phyloP scores from a whole-genome alignment of 2,888 invertebrate genomes.

The Camponotus fellah region DNA sequence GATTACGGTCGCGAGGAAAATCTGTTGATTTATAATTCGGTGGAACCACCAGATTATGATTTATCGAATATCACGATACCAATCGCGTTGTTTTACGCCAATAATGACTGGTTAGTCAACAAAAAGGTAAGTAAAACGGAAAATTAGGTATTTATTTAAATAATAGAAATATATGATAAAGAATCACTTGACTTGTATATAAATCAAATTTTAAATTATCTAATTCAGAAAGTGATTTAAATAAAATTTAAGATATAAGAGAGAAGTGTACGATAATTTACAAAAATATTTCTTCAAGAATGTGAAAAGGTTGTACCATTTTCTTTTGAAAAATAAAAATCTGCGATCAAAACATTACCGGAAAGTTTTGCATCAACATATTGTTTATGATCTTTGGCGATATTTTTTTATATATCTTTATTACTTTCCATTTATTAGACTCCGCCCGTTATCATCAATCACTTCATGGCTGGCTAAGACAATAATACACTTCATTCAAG shows the following conservation, averaged over 20 bases:
- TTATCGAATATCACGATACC: slow-evolving; percentile 89
- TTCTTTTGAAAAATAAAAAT: no score
- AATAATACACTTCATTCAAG: slow-evolving; percentile 90
- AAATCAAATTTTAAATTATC: no score
- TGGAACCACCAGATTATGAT: slow-evolving; percentile 89
- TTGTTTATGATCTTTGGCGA: no score
- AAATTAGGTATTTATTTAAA: slow-evolving; percentile 84
- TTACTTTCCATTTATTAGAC: slow-evolving; percentile 59
- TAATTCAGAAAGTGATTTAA: background rate
- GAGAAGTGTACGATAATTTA: no score
- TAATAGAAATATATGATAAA: slow-evolving; percentile 72
- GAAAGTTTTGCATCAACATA: no score
- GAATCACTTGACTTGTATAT: no score
- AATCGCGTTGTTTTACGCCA: slow-evolving; percentile 88
- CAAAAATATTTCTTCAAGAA: no score
- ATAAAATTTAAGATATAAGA: no score
- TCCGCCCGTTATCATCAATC: slow-evolving; percentile 90
- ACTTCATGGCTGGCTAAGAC: slow-evolving; percentile 92
- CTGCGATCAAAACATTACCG: no score
- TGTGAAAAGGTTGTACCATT: no score
- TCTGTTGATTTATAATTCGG: slow-evolving; percentile 87
- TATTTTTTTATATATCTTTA: no score
- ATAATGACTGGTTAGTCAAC: slow-evolving; percentile 90
- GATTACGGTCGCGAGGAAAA: slow-evolving; percentile 91
- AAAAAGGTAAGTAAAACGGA: slow-evolving; percentile 85